Conservation (phyloP, 2,113 vertebrate genomes). For the Heterotilapia buettikoferi region DNA sequence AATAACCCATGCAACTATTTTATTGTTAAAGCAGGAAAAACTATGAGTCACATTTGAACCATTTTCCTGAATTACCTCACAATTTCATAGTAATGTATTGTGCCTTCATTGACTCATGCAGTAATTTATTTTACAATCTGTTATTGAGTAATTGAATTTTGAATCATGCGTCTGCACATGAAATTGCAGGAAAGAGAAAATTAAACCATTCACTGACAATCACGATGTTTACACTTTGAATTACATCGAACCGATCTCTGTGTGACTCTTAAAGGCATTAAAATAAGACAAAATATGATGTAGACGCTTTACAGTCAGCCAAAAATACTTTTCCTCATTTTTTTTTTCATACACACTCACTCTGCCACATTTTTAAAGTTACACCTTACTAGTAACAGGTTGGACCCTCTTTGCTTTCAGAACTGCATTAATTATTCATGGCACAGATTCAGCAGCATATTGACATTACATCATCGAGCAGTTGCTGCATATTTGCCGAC, state of each 20-base stretch:
- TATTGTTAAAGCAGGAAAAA: background rate
- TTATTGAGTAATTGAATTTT: background rate
- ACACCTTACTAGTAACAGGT: background rate
- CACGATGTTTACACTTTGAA: background rate
- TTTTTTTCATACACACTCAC: fast-evolving
- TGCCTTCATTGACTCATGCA: background rate
- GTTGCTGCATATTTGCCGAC: background rate
- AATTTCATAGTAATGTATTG: background rate
- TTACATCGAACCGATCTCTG: background rate
- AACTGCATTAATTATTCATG: background rate
- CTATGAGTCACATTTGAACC: background rate
- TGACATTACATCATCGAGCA: background rate
- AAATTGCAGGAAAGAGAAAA: background rate
- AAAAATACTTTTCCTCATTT: background rate
- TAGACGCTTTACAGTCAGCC: background rate
- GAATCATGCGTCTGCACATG: background rate
- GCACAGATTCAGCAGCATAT: background rate
- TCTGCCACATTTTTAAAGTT: background rate
- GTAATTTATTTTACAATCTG: background rate
- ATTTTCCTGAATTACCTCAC: background rate
- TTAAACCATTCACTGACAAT: background rate
- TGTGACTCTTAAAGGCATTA: background rate
- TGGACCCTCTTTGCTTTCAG: background rate
- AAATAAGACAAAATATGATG: background rate
- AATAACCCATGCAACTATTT: background rate